Evolutionary conservation across 2,888 invertebrate species (phyloP), one percentile per base, ranked within the genome.

Genomic region (Scrobipalpa atriplicella): DNA sequence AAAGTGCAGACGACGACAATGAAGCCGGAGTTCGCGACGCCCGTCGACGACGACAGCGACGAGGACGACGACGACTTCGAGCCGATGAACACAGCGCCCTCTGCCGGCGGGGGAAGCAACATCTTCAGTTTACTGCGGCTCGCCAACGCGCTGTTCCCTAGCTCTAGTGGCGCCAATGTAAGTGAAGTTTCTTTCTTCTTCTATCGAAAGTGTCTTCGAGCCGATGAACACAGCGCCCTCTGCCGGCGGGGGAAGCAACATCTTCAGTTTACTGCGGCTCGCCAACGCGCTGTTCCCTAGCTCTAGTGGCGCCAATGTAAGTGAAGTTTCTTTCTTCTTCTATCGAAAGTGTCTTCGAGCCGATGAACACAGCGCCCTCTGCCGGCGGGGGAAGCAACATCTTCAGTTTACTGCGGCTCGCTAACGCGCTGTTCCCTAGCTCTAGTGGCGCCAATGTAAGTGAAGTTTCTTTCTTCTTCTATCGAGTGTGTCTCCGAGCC

Each of bases 101-200:
- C 77, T 11, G 77, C 75, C 10, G 85, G 85, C 0, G 84, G 85
- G 0, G 89, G 91, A 52, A 91, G 90, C 74, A 87, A 79, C 69
- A 73, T 92, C 43, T 77, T 87, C 73, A 91, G 87, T 65, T 71
- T 92, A 19, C 75, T 92, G 7, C 85, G 83, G 64, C 68, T 92
- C 7, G 84, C 82, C 6, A 77, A 74, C 1, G 80, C 86, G 0
- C 68, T 92, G 19, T 82, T 91, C 51, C 86, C 90, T 0, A 79
- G 84, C 5, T 85, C 86, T 0, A 78, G 83, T 56, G 72, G 78
- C 3, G 69, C 76, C 10, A 79, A 74, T 66, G 89, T 89, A 69
- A 89, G 88, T 85, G 51, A 10, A 41, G n/a, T n/a, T n/a, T n/a
- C n/a, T n/a, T 18, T n/a, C n/a, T n/a, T n/a, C n/a, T n/a, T n/a